A percentile compares a stretch with the other conserved stretches of the same genome.
Conservation (phyloP, 2,797 vertebrate genomes). For the Cyprinella venusta region DNA sequence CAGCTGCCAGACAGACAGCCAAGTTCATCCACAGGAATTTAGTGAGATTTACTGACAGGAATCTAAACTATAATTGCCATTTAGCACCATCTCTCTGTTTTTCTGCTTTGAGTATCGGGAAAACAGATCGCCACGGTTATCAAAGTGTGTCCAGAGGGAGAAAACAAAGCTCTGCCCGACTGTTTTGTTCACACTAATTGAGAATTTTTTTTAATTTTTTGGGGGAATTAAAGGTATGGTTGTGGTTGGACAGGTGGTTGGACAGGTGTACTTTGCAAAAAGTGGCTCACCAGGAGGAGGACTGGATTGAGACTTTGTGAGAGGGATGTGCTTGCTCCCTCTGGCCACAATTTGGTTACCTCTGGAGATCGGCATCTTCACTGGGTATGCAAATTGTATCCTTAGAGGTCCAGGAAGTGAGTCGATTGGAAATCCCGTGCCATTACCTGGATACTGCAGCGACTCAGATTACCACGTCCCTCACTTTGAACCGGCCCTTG, state of each 20-base stretch:
- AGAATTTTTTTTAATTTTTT: too few relatives aligned
- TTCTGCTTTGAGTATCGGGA: background rate
- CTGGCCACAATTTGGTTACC: background rate
- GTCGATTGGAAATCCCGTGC: background rate
- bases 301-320: background rate
- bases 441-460: background rate
- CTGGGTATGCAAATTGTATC: background rate
- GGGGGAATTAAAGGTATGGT: background rate
- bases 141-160: background rate
- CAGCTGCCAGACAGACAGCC: constrained; percentile 40
- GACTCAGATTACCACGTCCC: background rate
- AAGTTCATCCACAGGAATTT: constrained; percentile 28
- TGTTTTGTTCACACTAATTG: background rate
- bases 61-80: background rate
- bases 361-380: background rate
- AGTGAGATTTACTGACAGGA: constrained; percentile 6
- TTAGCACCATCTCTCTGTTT: constrained; percentile 15
- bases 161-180: constrained; percentile 7
- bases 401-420: background rate
- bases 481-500: background rate
- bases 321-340: background rate
- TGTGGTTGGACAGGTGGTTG: too few relatives aligned
- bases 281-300: background rate
- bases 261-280: background rate
- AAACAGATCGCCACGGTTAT: background rate